Base-by-base conservation (phyloP, 2,113 vertebrate genomes). In the Charina bottae region DNA sequence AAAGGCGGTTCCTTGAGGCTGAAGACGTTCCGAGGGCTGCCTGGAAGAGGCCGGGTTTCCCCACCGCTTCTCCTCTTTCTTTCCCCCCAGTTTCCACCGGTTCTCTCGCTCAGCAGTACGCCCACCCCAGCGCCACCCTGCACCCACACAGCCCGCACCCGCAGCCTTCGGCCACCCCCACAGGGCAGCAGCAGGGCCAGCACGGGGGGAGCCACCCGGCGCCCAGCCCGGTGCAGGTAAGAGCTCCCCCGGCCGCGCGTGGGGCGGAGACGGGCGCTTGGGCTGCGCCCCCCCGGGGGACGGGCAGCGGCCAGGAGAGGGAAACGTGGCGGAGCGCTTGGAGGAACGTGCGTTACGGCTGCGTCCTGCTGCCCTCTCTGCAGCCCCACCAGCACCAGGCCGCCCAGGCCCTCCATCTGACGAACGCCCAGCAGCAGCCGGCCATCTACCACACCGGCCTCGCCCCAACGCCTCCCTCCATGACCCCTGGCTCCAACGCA, bases 111-210 rank as follows among this genome's bases (percentile, higher is more conserved):
- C 99, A 99, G 97, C 99, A 99, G 98, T 99, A 99, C 95, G 96
- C 98, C 24, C 99, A 99, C 95, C 98, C 98, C 85, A 99, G 97
- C 84, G 98, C 99, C 92, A 98, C 98, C 92, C 97, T 99, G 96
- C 99, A 99, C 96, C 98, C 98, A 42, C 99, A 99, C 95, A 97
- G 98, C 46, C 98, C 98, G 10, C 98, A 99, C 96, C 99, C 99
- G 89, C 99, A 99, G 97, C 99, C 98, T 93, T 98, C 99, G 93
- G 99, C 99, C 87, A 99, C 99, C 0, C 99, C 99, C 53, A 99
- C 99, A 15, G 99, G 98, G 95, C 99, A 99, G 96, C 98, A 97
- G 92, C 98, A 99, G 87, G 98, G 96, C 37, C 99, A 99, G 83
- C 99, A 99, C 54, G 98, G 98, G 28, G 99, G 99, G 88, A 99